Percentiles rank a stretch among this genome's conserved stretches.
Evolutionary conservation across 2,113 vertebrate genomes (phyloP).

Genomic region (Scomber japonicus): DNA sequence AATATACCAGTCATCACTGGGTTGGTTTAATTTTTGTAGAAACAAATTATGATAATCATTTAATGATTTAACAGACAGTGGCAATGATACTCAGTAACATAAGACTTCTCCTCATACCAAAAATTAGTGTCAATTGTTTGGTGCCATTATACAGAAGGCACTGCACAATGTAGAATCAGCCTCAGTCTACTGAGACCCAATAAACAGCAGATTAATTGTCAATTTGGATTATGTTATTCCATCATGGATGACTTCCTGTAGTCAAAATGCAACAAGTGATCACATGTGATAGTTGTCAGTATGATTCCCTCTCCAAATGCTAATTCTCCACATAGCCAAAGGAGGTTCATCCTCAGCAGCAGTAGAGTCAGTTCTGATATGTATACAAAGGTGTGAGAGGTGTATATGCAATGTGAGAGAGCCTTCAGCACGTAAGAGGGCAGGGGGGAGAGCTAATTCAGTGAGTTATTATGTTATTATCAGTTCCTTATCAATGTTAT

Average conservation of each 20-base stretch:
- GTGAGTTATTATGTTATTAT: conserved; percentile 24
- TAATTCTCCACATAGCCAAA: not conserved
- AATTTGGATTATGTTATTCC: not conserved
- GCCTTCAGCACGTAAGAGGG: not conserved
- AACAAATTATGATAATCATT: not conserved
- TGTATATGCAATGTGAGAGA: conserved; percentile 1
- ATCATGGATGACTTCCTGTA: conserved; percentile 11
- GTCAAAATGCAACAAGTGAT: conserved; percentile 5
- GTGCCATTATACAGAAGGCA: not conserved
- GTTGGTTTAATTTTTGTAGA: too few relatives aligned
- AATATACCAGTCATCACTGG: too few relatives aligned
- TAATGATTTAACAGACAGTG: not conserved
- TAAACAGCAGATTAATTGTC: conserved; percentile 16
- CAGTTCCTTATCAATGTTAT: conserved; percentile 36
- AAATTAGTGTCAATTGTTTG: not conserved
- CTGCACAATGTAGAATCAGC: not conserved
- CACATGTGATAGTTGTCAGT: not conserved
- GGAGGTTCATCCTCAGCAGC: conserved; percentile 1
- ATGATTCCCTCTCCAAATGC: not conserved
- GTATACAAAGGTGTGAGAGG: conserved; percentile 7
- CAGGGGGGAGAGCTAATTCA: not conserved
- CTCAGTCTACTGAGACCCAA: not conserved
- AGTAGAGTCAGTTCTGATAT: not conserved
- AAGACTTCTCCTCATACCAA: not conserved
- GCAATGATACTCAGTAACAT: not conserved